Conservation (phyloP, 2,797 vertebrate species). For the Epinephelus malabaricus region DNA sequence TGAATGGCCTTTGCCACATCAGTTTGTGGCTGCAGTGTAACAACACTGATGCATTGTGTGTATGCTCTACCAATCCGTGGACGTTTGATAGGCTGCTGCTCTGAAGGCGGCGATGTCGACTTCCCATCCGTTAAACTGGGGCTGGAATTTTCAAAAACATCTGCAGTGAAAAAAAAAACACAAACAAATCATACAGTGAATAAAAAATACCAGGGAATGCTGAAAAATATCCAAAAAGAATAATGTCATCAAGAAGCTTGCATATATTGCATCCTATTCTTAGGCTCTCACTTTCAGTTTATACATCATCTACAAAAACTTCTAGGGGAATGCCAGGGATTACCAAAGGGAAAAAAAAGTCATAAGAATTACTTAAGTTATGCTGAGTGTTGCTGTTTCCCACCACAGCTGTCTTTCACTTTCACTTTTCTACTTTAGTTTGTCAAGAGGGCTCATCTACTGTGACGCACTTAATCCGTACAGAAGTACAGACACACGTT, state of each 20-base stretch:
- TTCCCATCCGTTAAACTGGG: conserved; percentile 4
- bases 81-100: conserved; percentile 68
- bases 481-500: neutral
- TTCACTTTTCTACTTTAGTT: conserved; percentile 23
- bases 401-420: conserved; percentile 16
- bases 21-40: neutral
- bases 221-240: neutral
- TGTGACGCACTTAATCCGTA: neutral
- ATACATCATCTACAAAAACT: neutral
- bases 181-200: neutral
- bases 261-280: neutral
- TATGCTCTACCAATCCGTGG: conserved; percentile 75
- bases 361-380: neutral
- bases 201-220: neutral
- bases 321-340: neutral
- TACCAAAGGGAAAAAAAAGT: conserved; percentile 26
- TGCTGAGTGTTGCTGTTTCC: neutral
- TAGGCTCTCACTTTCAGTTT: neutral
- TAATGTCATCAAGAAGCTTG: neutral
- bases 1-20: neutral
- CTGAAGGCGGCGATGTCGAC: neutral
- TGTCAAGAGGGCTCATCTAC: neutral
- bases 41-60: neutral
- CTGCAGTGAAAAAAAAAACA: conserved; percentile 46
- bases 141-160: conserved; percentile 11